Conservation (phyloP, 2,113 vertebrate species). For the Drymodes brunneopygia region DNA sequence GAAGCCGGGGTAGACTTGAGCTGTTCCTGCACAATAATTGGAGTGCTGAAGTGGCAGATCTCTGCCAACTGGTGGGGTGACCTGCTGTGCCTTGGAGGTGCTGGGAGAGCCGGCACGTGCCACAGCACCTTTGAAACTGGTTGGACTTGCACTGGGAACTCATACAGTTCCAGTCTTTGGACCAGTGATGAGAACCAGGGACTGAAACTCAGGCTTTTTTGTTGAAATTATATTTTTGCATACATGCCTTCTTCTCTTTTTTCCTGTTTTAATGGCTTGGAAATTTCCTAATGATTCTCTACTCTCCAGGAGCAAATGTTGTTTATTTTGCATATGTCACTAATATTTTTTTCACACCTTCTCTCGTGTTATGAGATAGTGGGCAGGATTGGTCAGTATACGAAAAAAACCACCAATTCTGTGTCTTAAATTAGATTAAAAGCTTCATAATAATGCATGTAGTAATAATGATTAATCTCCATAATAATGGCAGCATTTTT, state of each 20-base stretch:
- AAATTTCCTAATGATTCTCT: neutral
- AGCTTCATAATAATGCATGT: neutral
- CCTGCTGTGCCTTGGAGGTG: neutral
- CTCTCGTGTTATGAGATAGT: neutral
- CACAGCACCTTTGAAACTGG: neutral
- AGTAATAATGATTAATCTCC: neutral
- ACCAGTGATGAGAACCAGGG: neutral
- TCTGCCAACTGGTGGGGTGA: neutral
- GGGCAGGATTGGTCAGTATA: neutral
- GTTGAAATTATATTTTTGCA: neutral
- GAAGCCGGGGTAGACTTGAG: neutral
- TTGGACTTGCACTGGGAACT: neutral
- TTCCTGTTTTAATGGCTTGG: neutral
- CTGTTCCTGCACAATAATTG: fast-evolving
- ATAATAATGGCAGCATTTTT: neutral
- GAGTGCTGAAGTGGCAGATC: neutral
- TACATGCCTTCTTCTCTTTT: neutral
- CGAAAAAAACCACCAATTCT: neutral
- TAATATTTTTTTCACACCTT: neutral
- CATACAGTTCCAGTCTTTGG: neutral
- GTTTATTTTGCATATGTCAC: neutral
- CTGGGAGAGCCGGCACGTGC: neutral
- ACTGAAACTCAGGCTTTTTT: neutral
- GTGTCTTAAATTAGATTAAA: neutral
- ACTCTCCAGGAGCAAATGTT: neutral